Percentiles rank a stretch among this genome's conserved stretches.
These are phyloP conservation scores for Oncorhynchus kisutch DNA, from an alignment of 2,113 vertebrate genomes.

Conservation along the genomic window DNA sequence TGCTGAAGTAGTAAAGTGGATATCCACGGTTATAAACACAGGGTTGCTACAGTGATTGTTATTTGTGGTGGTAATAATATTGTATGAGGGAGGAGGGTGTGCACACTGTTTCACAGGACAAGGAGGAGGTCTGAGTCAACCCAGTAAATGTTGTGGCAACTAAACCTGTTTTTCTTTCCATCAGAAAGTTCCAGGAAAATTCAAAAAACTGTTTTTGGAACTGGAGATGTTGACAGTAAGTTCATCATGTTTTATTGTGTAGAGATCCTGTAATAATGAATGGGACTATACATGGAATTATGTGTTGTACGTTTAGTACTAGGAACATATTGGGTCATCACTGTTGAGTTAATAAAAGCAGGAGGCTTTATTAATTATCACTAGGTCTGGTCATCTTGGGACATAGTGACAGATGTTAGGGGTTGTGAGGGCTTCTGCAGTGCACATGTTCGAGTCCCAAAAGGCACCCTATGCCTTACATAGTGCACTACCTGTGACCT, in stretches of 20 bases:
- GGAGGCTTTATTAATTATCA: neutral
- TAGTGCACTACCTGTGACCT: no score
- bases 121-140: no score
- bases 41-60: no score
- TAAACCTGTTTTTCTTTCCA: slow-evolving; percentile 11
- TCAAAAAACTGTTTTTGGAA: slow-evolving; percentile 95
- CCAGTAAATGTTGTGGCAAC: neutral
- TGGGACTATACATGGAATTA: no score
- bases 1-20: no score
- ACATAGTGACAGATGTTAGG: neutral
- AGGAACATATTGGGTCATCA: neutral
- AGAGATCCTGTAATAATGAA: neutral
- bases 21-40: no score
- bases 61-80: no score
- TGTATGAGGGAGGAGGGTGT: no score
- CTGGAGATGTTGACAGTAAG: slow-evolving; percentile 94
- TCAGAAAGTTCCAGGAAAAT: slow-evolving; percentile 97
- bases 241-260: slow-evolving; percentile 24
- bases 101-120: no score
- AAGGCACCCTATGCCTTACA: no score
- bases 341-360: slow-evolving; percentile 1
- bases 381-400: slow-evolving; percentile 1
- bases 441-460: neutral
- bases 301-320: no score
- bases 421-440: neutral